Evolutionary conservation across 2,113 vertebrate species (phyloP), one percentile per base, ranked within the genome.

Genomic region (Chrysochloris asiatica): DNA sequence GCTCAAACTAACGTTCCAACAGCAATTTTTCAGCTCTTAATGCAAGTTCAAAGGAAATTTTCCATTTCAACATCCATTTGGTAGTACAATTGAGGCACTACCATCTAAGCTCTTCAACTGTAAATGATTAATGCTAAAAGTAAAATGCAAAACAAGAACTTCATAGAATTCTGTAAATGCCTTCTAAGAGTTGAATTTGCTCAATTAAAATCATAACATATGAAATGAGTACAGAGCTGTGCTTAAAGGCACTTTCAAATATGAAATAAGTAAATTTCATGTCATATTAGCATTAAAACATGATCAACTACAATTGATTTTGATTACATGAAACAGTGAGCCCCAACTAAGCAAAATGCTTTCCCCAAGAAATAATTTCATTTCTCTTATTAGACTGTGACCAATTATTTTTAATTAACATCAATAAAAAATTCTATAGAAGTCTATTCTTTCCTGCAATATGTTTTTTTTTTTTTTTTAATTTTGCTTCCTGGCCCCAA

Each of bases 1-100:
- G 21, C 16, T 88, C 59, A 84, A 8, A 81, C 8, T 76, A 33
- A 12, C 14, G 4, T 78, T 41, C 26, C 36, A 69, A 52, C 24
- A 92, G 30, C 36, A 73, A 11, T 75, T 69, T 92, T 90, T 59
- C n/a, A 84, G 41, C 76, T 26, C 47, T 73, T n/a, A 89, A 41
- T 67, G 6, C 6, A 89, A 86, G 4, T 38, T 26, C 24, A 75
- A 86, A 89, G 69, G 47, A 73, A 86, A 59, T 30, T 59, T 38
- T 17, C 78, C 24, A 67, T 50, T 89, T 92, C 36, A 93, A 89
- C 92, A 87, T 45, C 87, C 12, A 92, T 45, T 78, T 33, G 82
- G 82, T 24, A 69, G 8, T 71, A 13, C 71, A 83, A 86, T 0
- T 89, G 48, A 80, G 82, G 56, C 54, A 26, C 56, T 87, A 83